A percentile compares a stretch with the other conserved stretches of the same genome.
phyloP scores from a whole-genome alignment of 92 coral and sea anemone species.

The Porites lobata region DNA sequence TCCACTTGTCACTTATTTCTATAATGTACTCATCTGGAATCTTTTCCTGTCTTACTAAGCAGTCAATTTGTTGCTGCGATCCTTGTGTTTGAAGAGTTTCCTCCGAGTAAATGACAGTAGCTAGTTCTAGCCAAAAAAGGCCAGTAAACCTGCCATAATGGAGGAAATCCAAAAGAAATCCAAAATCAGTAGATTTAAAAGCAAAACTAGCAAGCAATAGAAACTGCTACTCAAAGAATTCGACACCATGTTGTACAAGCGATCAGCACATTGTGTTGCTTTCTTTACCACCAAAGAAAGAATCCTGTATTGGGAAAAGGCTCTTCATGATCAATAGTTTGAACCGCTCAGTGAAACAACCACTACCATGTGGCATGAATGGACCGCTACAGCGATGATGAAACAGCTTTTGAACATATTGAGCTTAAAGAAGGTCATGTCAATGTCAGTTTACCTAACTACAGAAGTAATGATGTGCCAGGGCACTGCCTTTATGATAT shows the following conservation, averaged over 20 bases:
- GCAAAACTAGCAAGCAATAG: too few relatives aligned
- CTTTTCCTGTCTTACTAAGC: not conserved
- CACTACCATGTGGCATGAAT: conserved; percentile 23
- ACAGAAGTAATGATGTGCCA: too few relatives aligned
- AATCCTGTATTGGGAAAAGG: conserved; percentile 27
- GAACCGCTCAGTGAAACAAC: conserved; percentile 18
- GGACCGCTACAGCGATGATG: not conserved
- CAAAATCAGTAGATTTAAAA: too few relatives aligned
- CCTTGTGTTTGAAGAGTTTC: not conserved
- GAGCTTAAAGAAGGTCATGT: too few relatives aligned
- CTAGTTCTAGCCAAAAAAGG: too few relatives aligned
- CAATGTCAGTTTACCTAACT: too few relatives aligned
- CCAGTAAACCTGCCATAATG: too few relatives aligned
- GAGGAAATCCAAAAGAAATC: too few relatives aligned
- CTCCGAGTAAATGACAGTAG: too few relatives aligned
- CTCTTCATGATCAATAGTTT: conserved; percentile 22
- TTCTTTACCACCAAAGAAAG: conserved; percentile 16
- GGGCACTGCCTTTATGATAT: too few relatives aligned
- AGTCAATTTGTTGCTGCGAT: conserved; percentile 11
- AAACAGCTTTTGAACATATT: too few relatives aligned
- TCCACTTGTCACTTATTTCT: not conserved
- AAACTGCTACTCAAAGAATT: too few relatives aligned
- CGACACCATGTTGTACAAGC: not conserved
- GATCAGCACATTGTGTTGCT: conserved; percentile 26
- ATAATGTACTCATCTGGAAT: not conserved